Evolutionary conservation across 2,113 vertebrate species (phyloP), one percentile per base, ranked within the genome.

Genomic region (Haemorhous mexicanus): DNA sequence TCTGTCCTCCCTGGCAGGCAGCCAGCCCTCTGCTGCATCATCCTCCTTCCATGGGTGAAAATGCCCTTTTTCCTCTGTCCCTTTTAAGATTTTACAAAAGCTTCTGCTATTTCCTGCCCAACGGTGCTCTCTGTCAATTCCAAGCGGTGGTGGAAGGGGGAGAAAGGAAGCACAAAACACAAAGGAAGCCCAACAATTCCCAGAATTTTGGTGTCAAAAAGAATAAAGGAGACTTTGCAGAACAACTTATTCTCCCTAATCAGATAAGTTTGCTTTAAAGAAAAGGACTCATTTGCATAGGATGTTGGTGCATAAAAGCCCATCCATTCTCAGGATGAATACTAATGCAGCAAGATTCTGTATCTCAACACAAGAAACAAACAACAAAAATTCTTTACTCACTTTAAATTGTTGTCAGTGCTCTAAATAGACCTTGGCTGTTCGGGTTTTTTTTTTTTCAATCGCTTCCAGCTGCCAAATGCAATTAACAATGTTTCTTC

Each of bases 221-320:
- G 72, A 83, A 69, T 61, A 47, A 94, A 88, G 56, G 22, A 28
- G 79, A 88, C 78, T 92, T 86, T 78, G 33, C 90, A 84, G 56
- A 56, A 74, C 50, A 86, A 90, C 27, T 56, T 44, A 56, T 78
- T 86, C 72, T 80, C 61, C 44, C 56, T 87, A 72, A 92, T 92
- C 76, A 90, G 86, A 96, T 92, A 96, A 55, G 86, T 90, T 84
- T 76, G 41, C 88, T 84, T 76, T 78, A 53, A 87, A 76, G 64
- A 86, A 86, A 66, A 93, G 59, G 52, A 64, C 88, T 96, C 43
- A 97, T 97, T 95, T 94, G 90, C 94, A 97, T 90, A 93, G 76
- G 88, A 87, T 94, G 79, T 16, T 87, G 86, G 63, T 84, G 75
- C 52, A 81, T 52, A 90, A 95, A 95, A 93, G 90, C 73, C 70